Percentiles rank a stretch among this genome's conserved stretches.
Conservation (phyloP, 2,888 invertebrate genomes). For the Ochlodes sylvanus region DNA sequence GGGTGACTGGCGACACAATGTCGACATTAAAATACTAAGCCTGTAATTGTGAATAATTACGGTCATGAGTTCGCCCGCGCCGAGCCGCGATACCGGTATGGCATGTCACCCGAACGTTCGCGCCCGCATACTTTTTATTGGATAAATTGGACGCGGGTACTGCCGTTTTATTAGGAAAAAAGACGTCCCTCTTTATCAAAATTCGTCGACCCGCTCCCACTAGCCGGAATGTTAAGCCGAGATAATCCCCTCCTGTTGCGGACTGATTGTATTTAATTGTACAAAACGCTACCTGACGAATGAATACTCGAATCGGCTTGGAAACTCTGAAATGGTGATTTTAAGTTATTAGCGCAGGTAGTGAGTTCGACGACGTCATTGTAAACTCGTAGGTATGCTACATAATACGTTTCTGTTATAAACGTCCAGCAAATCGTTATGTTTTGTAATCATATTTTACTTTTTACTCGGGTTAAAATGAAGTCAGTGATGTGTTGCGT, state of each 20-base stretch:
- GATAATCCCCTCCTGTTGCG: constrained; percentile 72
- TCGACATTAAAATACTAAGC: constrained; percentile 58
- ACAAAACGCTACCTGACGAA: constrained; percentile 75
- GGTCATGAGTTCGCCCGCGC: constrained; percentile 51
- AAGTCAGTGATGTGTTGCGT: constrained; percentile 16
- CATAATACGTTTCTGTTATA: background rate
- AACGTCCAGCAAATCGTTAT: background rate
- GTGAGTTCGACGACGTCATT: background rate
- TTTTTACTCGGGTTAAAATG: background rate
- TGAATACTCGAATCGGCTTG: constrained; percentile 42
- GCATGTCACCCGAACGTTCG: constrained; percentile 56
- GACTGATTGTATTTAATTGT: constrained; percentile 69
- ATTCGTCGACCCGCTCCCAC: constrained; percentile 56
- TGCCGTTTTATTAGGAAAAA: constrained; percentile 67
- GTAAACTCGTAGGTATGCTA: background rate
- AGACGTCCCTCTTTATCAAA: constrained; percentile 61
- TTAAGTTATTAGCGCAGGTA: constrained; percentile 5
- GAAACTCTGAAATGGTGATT: background rate
- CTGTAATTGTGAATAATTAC: constrained; percentile 74
- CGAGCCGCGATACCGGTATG: constrained; percentile 51
- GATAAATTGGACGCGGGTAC: constrained; percentile 69
- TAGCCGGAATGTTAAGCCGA: constrained; percentile 79
- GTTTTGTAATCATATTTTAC: too few relatives aligned
- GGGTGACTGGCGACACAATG: constrained; percentile 36
- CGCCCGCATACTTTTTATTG: constrained; percentile 81